phyloP scores from a whole-genome alignment of 2,113 vertebrate genomes.

The Poeciliopsis prolifica region DNA sequence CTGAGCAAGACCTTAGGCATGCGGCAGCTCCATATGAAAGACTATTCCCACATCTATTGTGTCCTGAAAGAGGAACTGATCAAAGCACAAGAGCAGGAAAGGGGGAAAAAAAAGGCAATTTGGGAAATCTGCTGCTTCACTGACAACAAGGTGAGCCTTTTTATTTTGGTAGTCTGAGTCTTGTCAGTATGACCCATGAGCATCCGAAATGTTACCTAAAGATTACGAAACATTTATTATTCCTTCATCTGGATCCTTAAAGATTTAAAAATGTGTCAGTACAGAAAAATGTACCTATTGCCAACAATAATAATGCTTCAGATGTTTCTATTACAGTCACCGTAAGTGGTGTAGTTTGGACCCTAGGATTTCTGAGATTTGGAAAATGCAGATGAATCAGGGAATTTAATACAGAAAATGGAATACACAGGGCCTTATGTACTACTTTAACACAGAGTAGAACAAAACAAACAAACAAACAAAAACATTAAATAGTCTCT shows the following conservation, averaged over 20 bases:
- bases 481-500: no score
- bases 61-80: conserved; percentile 43
- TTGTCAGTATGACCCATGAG: conserved; percentile 26
- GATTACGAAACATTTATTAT: conserved; percentile 10
- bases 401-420: no score
- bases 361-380: no score
- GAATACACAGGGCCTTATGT: neutral
- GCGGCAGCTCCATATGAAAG: conserved; percentile 36
- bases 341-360: no score
- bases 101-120: conserved; percentile 32
- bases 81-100: conserved; percentile 42
- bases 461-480: no score
- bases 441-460: neutral
- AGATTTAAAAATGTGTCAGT: neutral
- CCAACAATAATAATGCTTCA: neutral
- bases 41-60: conserved; percentile 32
- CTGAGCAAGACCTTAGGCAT: conserved; percentile 29
- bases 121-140: conserved; percentile 29
- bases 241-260: conserved; percentile 15
- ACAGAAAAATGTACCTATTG: neutral
- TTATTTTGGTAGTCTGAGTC: conserved; percentile 12
- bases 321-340: neutral
- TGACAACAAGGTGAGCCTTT: conserved; percentile 27
- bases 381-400: no score
- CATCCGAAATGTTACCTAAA: conserved; percentile 10